Percentiles rank a stretch among this genome's conserved stretches.
phyloP scores from a whole-genome alignment of 2,888 invertebrate species.

The Lymantria dispar region DNA sequence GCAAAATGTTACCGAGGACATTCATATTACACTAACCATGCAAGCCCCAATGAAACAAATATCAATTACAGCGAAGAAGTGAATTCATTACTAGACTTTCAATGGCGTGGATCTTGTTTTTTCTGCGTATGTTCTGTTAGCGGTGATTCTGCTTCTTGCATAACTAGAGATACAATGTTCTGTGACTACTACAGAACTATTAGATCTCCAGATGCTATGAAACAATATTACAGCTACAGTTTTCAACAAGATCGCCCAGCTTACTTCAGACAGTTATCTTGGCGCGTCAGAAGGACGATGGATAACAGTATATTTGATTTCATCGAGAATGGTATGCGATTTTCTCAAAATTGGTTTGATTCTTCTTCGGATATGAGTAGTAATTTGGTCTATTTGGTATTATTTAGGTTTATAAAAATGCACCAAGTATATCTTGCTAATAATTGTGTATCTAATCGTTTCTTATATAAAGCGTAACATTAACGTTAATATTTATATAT shows the following conservation, averaged over 20 bases:
- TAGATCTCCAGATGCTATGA: conserved; percentile 28
- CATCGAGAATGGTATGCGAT: conserved; percentile 51
- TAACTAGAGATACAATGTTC: conserved; percentile 48
- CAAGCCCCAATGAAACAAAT: conserved; percentile 51
- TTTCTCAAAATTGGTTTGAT: conserved; percentile 2
- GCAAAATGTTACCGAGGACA: conserved; percentile 54
- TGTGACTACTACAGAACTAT: conserved; percentile 56
- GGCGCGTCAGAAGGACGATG: conserved; percentile 65
- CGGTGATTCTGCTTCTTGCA: conserved; percentile 45
- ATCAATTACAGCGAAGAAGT: conserved; percentile 47
- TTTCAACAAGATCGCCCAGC: conserved; percentile 58
- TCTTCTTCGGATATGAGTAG: conserved; percentile 3
- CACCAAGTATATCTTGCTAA: background rate
- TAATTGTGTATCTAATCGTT: background rate
- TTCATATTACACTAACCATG: conserved; percentile 64
- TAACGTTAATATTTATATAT: background rate
- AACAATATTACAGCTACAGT: conserved; percentile 44
- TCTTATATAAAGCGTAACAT: background rate
- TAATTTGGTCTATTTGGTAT: background rate
- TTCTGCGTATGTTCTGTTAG: conserved; percentile 58
- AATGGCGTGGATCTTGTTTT: conserved; percentile 40
- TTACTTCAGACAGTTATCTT: conserved; percentile 60
- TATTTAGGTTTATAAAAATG: background rate
- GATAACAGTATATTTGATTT: conserved; percentile 57
- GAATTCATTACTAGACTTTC: conserved; percentile 52